Evolutionary conservation across 1,140 invertebrate species (phyloP).

Genomic region (Bombus vancouverensis): DNA sequence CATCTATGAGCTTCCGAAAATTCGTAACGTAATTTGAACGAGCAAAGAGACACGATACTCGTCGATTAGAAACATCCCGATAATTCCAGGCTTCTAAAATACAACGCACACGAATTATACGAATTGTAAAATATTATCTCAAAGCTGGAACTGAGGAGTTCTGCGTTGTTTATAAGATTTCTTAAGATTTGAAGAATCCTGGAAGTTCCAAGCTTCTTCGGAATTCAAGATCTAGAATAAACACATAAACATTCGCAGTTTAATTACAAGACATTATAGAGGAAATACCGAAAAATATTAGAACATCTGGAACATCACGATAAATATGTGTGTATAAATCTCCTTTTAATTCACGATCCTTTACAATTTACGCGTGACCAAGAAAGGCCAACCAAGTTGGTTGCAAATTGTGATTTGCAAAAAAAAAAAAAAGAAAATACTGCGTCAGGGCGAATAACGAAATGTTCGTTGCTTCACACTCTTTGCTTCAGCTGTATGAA

Average conservation of each 20-base stretch:
- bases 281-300: too few relatives aligned
- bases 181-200: neutral
- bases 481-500: neutral
- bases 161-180: neutral
- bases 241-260: too few relatives aligned
- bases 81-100: neutral
- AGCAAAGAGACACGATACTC: too few relatives aligned
- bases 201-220: neutral
- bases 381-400: too few relatives aligned
- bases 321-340: too few relatives aligned
- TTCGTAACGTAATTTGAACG: neutral
- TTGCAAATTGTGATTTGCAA: neutral
- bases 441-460: neutral
- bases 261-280: too few relatives aligned
- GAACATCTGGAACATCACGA: too few relatives aligned
- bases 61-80: neutral
- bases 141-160: neutral
- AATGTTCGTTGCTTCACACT: neutral
- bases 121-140: neutral
- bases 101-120: neutral
- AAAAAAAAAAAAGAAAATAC: neutral
- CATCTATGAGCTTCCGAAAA: neutral
- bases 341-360: too few relatives aligned
- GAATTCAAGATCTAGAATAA: neutral
- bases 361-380: too few relatives aligned